Evolutionary conservation across 1,140 invertebrate genomes (phyloP).

Genomic region (Lordiphosa collinella): DNA sequence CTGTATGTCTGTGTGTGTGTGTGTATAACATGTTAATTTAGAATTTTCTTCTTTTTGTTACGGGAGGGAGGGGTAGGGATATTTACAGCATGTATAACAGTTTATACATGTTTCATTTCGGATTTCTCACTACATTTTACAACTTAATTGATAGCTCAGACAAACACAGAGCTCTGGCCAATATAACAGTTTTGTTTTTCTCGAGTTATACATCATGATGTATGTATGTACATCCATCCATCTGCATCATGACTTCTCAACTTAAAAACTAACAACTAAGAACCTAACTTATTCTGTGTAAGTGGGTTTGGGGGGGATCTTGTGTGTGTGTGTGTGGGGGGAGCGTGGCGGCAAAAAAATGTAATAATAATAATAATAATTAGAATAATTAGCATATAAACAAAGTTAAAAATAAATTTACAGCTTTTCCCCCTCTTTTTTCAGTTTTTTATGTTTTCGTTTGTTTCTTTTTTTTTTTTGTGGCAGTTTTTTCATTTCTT

Average conservation of each 20-base stretch:
- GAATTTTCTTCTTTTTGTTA: no score
- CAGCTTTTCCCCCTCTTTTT: no score
- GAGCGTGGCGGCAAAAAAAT: background rate
- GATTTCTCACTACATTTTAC: background rate
- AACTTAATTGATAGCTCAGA: constrained; percentile 10
- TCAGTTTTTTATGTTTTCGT: no score
- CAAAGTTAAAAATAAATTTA: background rate
- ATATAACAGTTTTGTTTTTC: constrained; percentile 10
- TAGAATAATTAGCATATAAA: background rate
- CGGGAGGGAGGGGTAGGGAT: no score
- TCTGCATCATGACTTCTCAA: constrained; percentile 13
- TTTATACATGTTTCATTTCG: constrained; percentile 16
- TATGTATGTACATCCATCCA: background rate
- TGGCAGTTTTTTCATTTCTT: no score
- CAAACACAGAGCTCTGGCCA: constrained; percentile 28
- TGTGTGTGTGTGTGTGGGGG: constrained; percentile 9
- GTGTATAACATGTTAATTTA: no score
- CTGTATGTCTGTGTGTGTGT: no score
- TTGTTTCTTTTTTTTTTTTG: no score
- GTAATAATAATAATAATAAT: background rate
- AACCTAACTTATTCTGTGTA: constrained; percentile 18
- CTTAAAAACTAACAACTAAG: constrained; percentile 31
- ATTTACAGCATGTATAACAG: constrained; percentile 1
- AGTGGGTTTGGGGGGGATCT: constrained; percentile 5
- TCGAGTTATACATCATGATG: no score